These are phyloP conservation scores for Leptatherina wallacei DNA, from an alignment of 2,797 vertebrate genomes.

Conservation along the genomic window DNA sequence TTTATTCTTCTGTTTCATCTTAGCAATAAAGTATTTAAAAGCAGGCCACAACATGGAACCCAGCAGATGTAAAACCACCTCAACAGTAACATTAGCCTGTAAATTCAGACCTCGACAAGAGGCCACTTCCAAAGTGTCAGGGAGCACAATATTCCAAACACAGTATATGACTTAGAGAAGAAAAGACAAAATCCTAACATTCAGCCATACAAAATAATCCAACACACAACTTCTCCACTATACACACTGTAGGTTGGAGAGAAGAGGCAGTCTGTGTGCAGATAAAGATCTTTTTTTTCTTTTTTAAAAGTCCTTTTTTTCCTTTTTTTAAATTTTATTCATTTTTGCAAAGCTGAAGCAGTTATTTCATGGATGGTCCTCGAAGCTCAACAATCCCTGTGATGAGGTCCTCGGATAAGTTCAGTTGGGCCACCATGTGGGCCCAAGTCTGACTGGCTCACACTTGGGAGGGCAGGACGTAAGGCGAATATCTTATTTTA, in stretches of 20 bases:
- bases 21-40: conserved; percentile 83
- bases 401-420: conserved; percentile 62
- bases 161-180: conserved; percentile 80
- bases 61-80: conserved; percentile 90
- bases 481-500: conserved; percentile 62
- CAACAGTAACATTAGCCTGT: conserved; percentile 83
- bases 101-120: conserved; percentile 76
- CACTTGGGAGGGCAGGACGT: conserved; percentile 58
- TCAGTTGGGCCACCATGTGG: conserved; percentile 42
- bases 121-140: conserved; percentile 79
- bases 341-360: conserved; percentile 84
- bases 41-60: conserved; percentile 82
- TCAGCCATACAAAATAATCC: conserved; percentile 81
- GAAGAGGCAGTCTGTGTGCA: conserved; percentile 78
- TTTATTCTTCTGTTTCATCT: conserved; percentile 70
- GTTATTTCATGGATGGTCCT: conserved; percentile 78
- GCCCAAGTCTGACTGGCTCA: conserved; percentile 56
- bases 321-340: conserved; percentile 41
- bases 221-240: conserved; percentile 71
- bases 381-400: conserved; percentile 64
- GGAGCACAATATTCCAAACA: conserved; percentile 82
- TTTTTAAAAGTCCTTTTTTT: conserved; percentile 32
- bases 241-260: conserved; percentile 67
- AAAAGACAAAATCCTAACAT: conserved; percentile 79
- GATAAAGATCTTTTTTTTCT: conserved; percentile 54